These are phyloP conservation scores for Psettodes erumei DNA, from an alignment of 2,113 vertebrate genomes.

Conservation along the genomic window DNA sequence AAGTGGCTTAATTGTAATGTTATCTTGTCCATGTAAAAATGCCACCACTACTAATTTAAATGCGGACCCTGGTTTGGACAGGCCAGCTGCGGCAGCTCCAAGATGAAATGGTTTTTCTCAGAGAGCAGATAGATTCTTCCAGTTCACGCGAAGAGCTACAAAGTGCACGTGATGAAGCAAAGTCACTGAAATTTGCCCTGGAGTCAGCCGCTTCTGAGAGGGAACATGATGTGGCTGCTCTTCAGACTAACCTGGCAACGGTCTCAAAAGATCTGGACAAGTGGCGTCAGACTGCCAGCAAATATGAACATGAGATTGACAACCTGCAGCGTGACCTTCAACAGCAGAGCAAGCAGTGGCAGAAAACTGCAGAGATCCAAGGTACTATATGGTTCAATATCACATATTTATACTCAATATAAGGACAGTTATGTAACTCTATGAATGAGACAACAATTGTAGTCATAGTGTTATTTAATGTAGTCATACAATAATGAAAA, in stretches of 20 bases:
- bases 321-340: constrained; percentile 89
- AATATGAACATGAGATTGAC: constrained; percentile 90
- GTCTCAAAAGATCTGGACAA: constrained; percentile 89
- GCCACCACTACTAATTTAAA: constrained; percentile 1
- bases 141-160: constrained; percentile 85
- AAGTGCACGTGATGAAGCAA: constrained; percentile 89
- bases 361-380: constrained; percentile 89
- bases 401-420: not conserved
- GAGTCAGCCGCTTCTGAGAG: constrained; percentile 87
- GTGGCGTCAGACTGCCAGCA: constrained; percentile 89
- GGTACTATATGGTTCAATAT: constrained; percentile 72
- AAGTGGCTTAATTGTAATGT: not conserved
- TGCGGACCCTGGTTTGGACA: constrained; percentile 30
- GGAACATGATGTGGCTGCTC: constrained; percentile 85
- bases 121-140: constrained; percentile 88
- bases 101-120: constrained; percentile 87
- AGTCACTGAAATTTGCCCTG: constrained; percentile 88
- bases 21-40: not conserved
- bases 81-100: constrained; percentile 86
- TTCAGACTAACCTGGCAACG: constrained; percentile 88
- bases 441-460: not conserved
- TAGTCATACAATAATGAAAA: not conserved
- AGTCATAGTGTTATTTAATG: not conserved
- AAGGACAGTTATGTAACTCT: not conserved
- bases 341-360: constrained; percentile 89